Conservation (phyloP, 2,888 invertebrate species). For the Watsonalla binaria region DNA sequence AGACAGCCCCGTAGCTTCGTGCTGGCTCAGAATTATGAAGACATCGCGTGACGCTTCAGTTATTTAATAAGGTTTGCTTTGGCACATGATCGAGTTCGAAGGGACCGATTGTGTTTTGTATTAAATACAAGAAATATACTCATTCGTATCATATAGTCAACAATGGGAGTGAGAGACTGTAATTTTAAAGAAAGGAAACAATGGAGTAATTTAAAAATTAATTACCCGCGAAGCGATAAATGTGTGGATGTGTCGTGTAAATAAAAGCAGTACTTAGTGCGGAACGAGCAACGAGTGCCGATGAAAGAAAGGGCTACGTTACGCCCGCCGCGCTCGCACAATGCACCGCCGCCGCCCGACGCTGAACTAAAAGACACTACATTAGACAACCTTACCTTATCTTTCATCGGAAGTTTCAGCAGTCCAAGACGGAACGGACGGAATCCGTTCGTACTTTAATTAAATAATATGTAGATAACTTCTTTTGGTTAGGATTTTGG, state of each 20-base stretch:
- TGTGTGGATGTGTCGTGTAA: slow-evolving; percentile 61
- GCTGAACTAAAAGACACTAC: slow-evolving; percentile 52
- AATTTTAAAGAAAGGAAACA: slow-evolving; percentile 35
- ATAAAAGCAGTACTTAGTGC: slow-evolving; percentile 56
- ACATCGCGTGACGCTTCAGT: slow-evolving; percentile 58
- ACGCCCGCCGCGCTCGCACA: slow-evolving; percentile 56
- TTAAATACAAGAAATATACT: too few relatives aligned
- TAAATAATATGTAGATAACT: slow-evolving; percentile 1
- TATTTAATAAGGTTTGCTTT: slow-evolving; percentile 50
- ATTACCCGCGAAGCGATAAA: slow-evolving; percentile 70
- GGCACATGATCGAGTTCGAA: slow-evolving; percentile 25
- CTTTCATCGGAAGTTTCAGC: slow-evolving; percentile 53
- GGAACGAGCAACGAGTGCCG: slow-evolving; percentile 45
- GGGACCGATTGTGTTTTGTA: slow-evolving; percentile 25
- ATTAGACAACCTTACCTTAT: slow-evolving; percentile 53
- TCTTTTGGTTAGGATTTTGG: neutral
- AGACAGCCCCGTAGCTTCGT: slow-evolving; percentile 32
- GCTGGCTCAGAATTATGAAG: slow-evolving; percentile 41
- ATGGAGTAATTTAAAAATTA: slow-evolving; percentile 61
- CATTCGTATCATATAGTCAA: neutral
- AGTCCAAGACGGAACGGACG: slow-evolving; percentile 34
- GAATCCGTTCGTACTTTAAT: slow-evolving; percentile 1
- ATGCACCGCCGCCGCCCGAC: slow-evolving; percentile 34
- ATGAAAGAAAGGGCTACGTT: slow-evolving; percentile 59
- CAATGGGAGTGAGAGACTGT: slow-evolving; percentile 10